Evolutionary conservation across 2,888 invertebrate species (phyloP), one percentile per base, ranked within the genome.

Genomic region (Fragum whitleyi): DNA sequence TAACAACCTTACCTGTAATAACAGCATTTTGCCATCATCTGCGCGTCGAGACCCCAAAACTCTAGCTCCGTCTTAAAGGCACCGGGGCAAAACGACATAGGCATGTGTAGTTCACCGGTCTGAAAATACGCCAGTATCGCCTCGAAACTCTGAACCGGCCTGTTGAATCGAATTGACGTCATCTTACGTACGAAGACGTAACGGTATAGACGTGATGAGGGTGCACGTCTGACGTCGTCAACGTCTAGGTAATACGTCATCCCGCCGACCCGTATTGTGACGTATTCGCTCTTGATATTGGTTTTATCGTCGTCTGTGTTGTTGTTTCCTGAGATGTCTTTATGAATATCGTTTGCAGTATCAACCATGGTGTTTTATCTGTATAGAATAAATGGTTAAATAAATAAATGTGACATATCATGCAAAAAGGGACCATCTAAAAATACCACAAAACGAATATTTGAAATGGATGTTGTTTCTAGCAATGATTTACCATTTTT

Each of bases 101-200:
- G 87, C 81, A 87, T 85, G 55, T 87, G 87, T 29, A 87, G 71
- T 11, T 82, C 78, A 6, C 87, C 87, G 0, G 85, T 84, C 57
- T 85, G 82, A 47, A 77, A 85, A 36, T 83, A 87, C 1, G 80
- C 82, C 55, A 85, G 59, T n/a, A 87, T 74, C 0, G 87, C 81
- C 39, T 87, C 87, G 51, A 87, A 87, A 65, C 80, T 78, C 47
- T 77, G 77, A 9, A 70, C 69, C 14, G 87, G 85, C 1, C 87
- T 70, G 32, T 84, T 78, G 39, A 83, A 82, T 5, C 57, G 62
- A 74, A 83, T 19, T 1, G 77, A 67, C 32, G 36, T 29, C 29
- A 36, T 39, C 55, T 77, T 81, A 39, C 85, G 76, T n/a, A 32
- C 42, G 19, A 79, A 65, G 7, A 79, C 75, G 29, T 69, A 68